A percentile compares a stretch with the other conserved stretches of the same genome.
phyloP scores from a whole-genome alignment of 2,113 vertebrate species.

The Oncorhynchus keta region DNA sequence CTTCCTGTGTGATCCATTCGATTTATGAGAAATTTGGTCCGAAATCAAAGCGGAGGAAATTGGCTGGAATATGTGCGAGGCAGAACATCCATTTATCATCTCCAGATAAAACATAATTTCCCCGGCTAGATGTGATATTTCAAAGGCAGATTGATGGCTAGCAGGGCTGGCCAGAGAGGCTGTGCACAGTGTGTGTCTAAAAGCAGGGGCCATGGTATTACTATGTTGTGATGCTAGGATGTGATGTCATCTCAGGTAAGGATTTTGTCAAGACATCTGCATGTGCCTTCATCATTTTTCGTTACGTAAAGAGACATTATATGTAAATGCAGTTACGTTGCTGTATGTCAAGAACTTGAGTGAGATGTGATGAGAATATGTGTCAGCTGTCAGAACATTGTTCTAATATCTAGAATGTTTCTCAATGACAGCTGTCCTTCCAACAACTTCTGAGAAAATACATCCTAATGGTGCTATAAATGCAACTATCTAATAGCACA shows the following conservation, averaged over 20 bases:
- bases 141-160: conserved; percentile 42
- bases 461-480: conserved; percentile 27
- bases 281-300: not conserved
- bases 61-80: conserved; percentile 63
- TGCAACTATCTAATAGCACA: conserved; percentile 8
- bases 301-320: no score
- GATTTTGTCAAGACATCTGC: not conserved
- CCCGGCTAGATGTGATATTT: conserved; percentile 51
- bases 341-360: no score
- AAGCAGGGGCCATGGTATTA: conserved; percentile 30
- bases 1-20: conserved; percentile 48
- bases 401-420: not conserved
- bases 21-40: conserved; percentile 45
- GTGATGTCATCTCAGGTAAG: conserved; percentile 8
- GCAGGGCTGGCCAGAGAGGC: conserved; percentile 30
- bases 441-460: conserved; percentile 5
- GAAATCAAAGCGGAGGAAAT: conserved; percentile 65
- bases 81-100: conserved; percentile 59
- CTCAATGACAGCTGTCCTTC: not conserved
- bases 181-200: conserved; percentile 22
- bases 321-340: no score
- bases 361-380: no score
- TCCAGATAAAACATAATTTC: conserved; percentile 60
- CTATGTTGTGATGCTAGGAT: conserved; percentile 17
- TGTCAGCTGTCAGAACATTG: no score